Base-by-base conservation (phyloP, 2,888 invertebrate species). In the Panzeria rudis region DNA sequence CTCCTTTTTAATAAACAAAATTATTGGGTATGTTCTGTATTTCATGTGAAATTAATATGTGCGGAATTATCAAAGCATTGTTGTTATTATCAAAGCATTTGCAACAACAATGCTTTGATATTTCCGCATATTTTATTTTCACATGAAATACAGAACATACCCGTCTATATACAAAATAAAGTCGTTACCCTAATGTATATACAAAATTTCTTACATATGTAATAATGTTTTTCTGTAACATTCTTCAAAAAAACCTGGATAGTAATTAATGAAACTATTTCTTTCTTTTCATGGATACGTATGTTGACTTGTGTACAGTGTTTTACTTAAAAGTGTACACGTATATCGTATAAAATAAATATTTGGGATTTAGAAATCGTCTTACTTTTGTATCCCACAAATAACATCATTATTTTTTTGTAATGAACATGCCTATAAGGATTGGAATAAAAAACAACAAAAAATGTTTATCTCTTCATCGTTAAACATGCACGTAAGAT, bases 391-490 rank as follows among this genome's bases (percentile, higher is more conserved):
- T 50, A 41, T 29, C 3, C 20, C 17, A 50, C 52, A 71, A 61
- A 41, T 5, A 78, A 41, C 20, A 64, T 59, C 41, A 68, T 66
- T 75, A 77, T 68, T 54, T 73, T 56, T 35, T 4, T 61, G 20
- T 64, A 68, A 77, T 84, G 62, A 81, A 41, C 61, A 73, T 72
- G 72, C 52, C 72, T 61, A 68, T 62, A 72, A 69, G 72, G 41
- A 75, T 62, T 61, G 32, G 61, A 61, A 69, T 68, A 13, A 15
- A 47, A 73, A 54, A 41, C 29, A 50, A 71, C 23, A 62, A 23
- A 44, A 66, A 32, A 52, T 66, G 59, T 59, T 23, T 52, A 47
- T 68, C 61, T 20, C 0, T 32, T 23, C 20, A 13, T 38, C 3
- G 50, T 20, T n/a, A 66, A 23, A 59, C 62, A 44, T 32, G 17